phyloP scores from a whole-genome alignment of 2,888 invertebrate species.

The Callimorpha dominula region DNA sequence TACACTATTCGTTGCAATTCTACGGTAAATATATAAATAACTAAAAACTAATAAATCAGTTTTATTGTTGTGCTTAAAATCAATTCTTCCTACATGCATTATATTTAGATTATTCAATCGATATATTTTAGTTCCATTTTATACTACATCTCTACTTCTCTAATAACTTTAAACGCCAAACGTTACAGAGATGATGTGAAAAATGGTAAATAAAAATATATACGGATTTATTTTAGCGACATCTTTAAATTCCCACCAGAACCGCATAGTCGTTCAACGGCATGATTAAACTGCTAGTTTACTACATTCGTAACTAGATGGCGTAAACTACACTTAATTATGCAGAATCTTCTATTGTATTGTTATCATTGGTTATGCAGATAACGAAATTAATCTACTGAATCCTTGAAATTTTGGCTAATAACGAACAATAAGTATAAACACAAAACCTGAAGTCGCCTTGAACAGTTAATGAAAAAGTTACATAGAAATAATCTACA shows the following conservation, averaged over 20 bases:
- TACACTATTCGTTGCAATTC: too few species aligned
- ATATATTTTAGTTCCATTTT: too few species aligned
- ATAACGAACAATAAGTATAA: background rate
- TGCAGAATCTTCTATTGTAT: background rate
- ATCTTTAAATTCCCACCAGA: background rate
- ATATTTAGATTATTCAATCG: too few species aligned
- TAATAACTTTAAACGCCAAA: too few species aligned
- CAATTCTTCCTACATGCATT: too few species aligned
- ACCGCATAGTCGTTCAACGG: background rate
- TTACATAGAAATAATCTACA: background rate
- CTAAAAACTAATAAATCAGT: too few species aligned
- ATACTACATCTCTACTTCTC: too few species aligned
- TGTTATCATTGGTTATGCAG: background rate
- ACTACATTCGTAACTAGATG: constrained; percentile 1
- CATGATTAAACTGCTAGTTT: background rate
- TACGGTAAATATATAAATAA: too few species aligned
- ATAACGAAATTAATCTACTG: background rate
- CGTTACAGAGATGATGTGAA: too few species aligned
- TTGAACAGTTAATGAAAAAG: background rate
- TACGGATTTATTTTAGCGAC: background rate
- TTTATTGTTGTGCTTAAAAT: too few species aligned
- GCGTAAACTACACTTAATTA: background rate
- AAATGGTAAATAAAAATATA: background rate
- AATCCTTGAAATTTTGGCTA: background rate
- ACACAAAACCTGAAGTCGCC: background rate